Evolutionary conservation across 2,797 vertebrate genomes (phyloP), one percentile per base, ranked within the genome.

Genomic region (Trematomus bernacchii): DNA sequence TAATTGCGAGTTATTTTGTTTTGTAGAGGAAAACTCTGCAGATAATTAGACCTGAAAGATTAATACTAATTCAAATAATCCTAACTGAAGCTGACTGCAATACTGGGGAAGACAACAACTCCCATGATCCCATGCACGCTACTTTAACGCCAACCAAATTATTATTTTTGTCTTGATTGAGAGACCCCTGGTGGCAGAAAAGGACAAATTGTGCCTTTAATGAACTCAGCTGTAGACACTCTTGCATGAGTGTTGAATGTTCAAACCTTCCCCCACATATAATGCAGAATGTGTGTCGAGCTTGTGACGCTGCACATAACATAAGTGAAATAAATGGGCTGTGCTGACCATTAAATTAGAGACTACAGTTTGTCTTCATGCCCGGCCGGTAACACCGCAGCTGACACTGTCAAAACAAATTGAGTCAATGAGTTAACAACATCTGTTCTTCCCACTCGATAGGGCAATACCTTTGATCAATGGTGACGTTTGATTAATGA

Each of bases 401-500:
- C 53, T 73, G 62, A 13, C 66, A 51, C 37, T 57, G 43, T 12
- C 51, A 68, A 67, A 71, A 66, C 66, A 47, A 77, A 76, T 66
- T 15, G 11, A 59, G 52, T 52, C 46, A 58, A 3, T 46, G 62
- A 48, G 42, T 15, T 18, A 40, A 64, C 43, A 61, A 6, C 69
- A 71, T 66, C 73, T 57, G 59, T 64, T 58, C 58, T 57, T 64
- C 57, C 66, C 51, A 43, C 64, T 27, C 66, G 60, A 5, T n/a
- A 11, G 21, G n/a, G 27, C 27, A 9, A 10, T 52, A 14, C n/a
- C 11, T 79, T 43, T 77, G 67, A 90, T 84, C 68, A 61, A 75
- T 58, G 44, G 33, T 43, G 71, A 48, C 60, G 50, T 44, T 30
- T 84, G 62, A 88, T 74, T 81, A 69, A 81, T 79, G n/a, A 58